Percentiles rank a stretch among this genome's conserved stretches.
These are phyloP conservation scores for Echiichthys vipera DNA, from an alignment of 2,797 vertebrate genomes.

Conservation along the genomic window DNA sequence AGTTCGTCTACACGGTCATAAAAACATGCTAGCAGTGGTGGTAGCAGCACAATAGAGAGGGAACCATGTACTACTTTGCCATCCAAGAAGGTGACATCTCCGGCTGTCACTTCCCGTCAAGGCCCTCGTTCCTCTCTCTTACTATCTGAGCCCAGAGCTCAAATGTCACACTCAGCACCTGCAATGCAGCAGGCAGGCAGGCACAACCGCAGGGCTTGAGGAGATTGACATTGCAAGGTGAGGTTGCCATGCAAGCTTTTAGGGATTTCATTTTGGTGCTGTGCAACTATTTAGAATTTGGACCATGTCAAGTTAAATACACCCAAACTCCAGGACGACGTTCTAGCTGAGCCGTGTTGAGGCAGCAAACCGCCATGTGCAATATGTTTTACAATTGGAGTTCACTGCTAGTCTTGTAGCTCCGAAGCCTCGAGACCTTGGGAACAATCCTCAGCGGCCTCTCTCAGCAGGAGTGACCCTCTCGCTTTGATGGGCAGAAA, in stretches of 20 bases:
- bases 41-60: constrained; percentile 15
- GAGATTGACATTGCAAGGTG: constrained; percentile 54
- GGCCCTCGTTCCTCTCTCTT: constrained; percentile 58
- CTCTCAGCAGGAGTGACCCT: constrained; percentile 67
- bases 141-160: constrained; percentile 60
- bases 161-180: constrained; percentile 79
- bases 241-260: constrained; percentile 43
- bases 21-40: background rate
- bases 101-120: constrained; percentile 67
- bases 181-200: constrained; percentile 80
- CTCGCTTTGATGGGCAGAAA: constrained; percentile 71
- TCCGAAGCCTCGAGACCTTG: constrained; percentile 49
- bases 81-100: constrained; percentile 54
- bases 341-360: constrained; percentile 51
- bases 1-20: background rate
- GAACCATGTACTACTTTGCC: constrained; percentile 38
- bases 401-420: constrained; percentile 47
- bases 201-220: constrained; percentile 55
- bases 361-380: constrained; percentile 38
- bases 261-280: constrained; percentile 29
- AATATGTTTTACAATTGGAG: constrained; percentile 36
- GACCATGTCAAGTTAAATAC: constrained; percentile 37
- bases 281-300: constrained; percentile 36
- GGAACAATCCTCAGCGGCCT: constrained; percentile 49
- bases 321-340: constrained; percentile 27